Base-by-base conservation (phyloP, 2,113 vertebrate species). In the Desmodus rotundus region DNA sequence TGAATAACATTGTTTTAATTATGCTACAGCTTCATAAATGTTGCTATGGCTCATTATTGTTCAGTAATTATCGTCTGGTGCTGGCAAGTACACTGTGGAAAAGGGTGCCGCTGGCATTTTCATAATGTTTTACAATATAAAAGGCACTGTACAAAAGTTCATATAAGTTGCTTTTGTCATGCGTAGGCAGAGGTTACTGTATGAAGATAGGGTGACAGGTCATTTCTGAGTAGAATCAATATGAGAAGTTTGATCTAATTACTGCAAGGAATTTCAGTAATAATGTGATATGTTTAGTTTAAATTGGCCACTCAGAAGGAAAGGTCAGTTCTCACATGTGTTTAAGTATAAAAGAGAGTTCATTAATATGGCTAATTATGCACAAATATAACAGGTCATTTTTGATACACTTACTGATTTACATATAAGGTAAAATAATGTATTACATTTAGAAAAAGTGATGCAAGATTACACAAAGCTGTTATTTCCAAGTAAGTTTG, bases 31-130 rank as follows among this genome's bases (percentile, higher is more conserved):
- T 68, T 96, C 28, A 54, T 68, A 96, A 97, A 91, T 89, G 0
- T 13, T 56, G 16, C 11, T 7, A 4, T 84, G 95, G 83, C 31
- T 74, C 85, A 81, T 90, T 82, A 50, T 65, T 70, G 7, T n/a
- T n/a, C n/a, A n/a, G n/a, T n/a, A 95, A 95, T 93, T 92, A 93
- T 52, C 94, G 26, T 72, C 7, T 43, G 58, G 11, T 67, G 12
- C 33, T 84, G n/a, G 76, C 73, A 91, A 33, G 13, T 33, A 22
- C 5, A 47, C 10, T 85, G 28, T 47, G 61, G 4, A 87, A 76
- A 68, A 92, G 33, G 93, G 28, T 41, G 58, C 52, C 92, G 92
- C 4, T 52, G 92, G 28, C 70, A 94, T 96, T 98, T 97, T 45
- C 78, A 81, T 13, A 93, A 76, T 92, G 77, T 50, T 92, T 96